These are phyloP conservation scores for Ameiurus melas DNA, from an alignment of 2,113 vertebrate species.

Conservation along the genomic window DNA sequence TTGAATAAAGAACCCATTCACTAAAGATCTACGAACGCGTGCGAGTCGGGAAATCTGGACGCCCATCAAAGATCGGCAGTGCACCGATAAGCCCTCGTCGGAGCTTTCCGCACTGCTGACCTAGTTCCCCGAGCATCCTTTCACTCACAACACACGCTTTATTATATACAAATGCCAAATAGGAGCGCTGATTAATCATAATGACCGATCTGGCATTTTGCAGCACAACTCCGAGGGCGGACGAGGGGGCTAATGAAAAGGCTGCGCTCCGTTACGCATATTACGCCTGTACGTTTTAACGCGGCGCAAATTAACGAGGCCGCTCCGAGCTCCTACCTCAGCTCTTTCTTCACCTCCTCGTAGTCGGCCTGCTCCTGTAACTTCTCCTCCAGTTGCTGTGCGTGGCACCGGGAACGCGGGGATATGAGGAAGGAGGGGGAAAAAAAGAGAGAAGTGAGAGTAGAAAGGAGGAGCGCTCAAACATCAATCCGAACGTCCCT, in stretches of 20 bases:
- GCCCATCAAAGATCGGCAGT: conserved; percentile 47
- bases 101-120: not conserved
- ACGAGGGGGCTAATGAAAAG: conserved; percentile 23
- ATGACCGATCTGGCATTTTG: conserved; percentile 32
- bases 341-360: conserved; percentile 97
- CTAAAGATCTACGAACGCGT: conserved; percentile 24
- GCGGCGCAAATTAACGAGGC: not conserved
- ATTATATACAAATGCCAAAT: not conserved
- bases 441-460: not conserved
- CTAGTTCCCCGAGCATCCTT: conserved; percentile 25
- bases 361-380: conserved; percentile 95
- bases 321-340: conserved; percentile 79
- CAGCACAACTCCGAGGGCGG: not conserved
- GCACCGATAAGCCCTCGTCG: conserved; percentile 38
- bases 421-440: not conserved
- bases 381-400: conserved; percentile 96
- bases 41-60: conserved; percentile 46
- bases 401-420: conserved; percentile 31
- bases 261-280: not conserved
- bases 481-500: not conserved
- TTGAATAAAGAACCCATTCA: conserved; percentile 24
- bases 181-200: conserved; percentile 18
- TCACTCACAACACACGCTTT: conserved; percentile 6
- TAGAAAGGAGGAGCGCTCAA: not conserved
- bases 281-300: not conserved